Evolutionary conservation across 2,113 vertebrate species (phyloP).

Genomic region (Opisthocomus hoazin): DNA sequence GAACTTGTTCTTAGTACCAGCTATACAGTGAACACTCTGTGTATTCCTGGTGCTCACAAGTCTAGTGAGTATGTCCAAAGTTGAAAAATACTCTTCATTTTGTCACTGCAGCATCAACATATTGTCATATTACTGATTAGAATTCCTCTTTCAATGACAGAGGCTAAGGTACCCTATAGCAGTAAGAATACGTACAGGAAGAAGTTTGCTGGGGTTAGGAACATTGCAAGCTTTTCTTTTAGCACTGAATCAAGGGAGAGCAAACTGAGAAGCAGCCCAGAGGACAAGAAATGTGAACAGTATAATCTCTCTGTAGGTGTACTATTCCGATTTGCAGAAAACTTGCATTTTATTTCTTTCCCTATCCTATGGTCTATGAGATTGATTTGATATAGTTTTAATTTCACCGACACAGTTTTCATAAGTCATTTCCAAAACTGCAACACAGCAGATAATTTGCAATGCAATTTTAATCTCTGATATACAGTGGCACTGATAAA

Average conservation of each 20-base stretch:
- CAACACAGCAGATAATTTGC: background rate
- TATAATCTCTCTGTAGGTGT: background rate
- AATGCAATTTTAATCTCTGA: background rate
- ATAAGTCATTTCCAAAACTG: background rate
- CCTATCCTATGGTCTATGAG: background rate
- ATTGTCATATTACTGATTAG: background rate
- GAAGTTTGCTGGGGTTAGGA: background rate
- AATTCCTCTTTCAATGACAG: background rate
- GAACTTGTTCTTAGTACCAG: background rate
- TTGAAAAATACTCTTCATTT: background rate
- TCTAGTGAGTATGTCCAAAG: background rate
- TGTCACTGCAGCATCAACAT: background rate
- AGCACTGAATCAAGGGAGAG: background rate
- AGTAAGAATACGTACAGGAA: background rate
- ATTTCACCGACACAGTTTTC: background rate
- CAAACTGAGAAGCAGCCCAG: background rate
- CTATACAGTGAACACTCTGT: background rate
- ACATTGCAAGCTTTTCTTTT: background rate
- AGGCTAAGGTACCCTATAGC: background rate
- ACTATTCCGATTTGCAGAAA: background rate
- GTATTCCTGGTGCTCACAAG: background rate
- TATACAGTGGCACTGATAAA: background rate
- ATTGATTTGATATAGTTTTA: background rate
- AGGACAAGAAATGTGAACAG: background rate
- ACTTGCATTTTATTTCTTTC: background rate